Evolutionary conservation across 2,797 vertebrate genomes (phyloP).

Genomic region (Geotrypetes seraphini): DNA sequence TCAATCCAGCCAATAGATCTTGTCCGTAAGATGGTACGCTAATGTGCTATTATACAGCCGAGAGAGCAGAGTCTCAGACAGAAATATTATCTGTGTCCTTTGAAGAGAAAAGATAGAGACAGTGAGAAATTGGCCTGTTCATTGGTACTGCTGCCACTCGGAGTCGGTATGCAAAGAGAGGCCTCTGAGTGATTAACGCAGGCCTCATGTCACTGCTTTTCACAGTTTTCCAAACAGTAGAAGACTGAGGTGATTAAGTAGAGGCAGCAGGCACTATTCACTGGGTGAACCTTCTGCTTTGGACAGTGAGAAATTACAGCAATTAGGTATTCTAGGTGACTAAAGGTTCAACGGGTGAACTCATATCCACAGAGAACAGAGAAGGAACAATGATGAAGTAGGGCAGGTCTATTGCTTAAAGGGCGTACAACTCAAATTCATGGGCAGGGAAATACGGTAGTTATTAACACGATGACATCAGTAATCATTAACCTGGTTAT

Average conservation of each 20-base stretch:
- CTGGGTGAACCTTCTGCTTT: conserved; percentile 17
- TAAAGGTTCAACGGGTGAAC: conserved; percentile 32
- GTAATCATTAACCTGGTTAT: conserved; percentile 10
- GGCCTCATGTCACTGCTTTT: background rate
- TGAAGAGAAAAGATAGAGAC: too few relatives aligned
- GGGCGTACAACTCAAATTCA: conserved; percentile 14
- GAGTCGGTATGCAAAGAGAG: too few relatives aligned
- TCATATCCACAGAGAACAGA: conserved; percentile 14
- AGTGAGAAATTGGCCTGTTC: too few relatives aligned
- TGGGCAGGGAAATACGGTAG: too few relatives aligned
- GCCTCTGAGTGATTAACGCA: background rate
- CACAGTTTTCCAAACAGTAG: conserved; percentile 7
- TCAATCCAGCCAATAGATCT: too few relatives aligned
- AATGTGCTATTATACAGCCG: too few relatives aligned
- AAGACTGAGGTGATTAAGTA: conserved; percentile 27
- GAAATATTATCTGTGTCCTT: too few relatives aligned
- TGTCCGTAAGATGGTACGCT: too few relatives aligned
- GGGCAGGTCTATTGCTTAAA: conserved; percentile 5
- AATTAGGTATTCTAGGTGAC: conserved; percentile 37
- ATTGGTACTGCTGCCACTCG: too few relatives aligned
- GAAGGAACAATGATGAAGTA: conserved; percentile 29
- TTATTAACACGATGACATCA: too few relatives aligned
- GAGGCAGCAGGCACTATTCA: conserved; percentile 10
- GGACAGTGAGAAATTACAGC: conserved; percentile 38
- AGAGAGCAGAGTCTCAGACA: too few relatives aligned